Percentiles rank a stretch among this genome's conserved stretches.
Conservation (phyloP, 1,140 invertebrate species). For the Medauroidea extradentata region DNA sequence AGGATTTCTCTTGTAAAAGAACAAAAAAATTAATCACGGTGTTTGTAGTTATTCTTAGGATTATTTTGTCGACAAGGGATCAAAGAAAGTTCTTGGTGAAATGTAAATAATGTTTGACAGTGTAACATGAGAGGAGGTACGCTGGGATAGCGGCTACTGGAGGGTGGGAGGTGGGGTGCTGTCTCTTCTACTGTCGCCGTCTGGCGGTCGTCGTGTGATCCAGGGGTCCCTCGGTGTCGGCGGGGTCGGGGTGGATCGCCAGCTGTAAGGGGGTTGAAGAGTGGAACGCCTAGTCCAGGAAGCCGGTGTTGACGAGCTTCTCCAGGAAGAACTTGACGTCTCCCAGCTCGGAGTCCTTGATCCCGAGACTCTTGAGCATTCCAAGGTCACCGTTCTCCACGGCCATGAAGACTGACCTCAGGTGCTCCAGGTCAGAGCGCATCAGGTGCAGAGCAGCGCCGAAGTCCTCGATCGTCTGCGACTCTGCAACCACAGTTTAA, state of each 20-base stretch:
- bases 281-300: slow-evolving; percentile 74
- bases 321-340: slow-evolving; percentile 97
- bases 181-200: too few species aligned
- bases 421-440: slow-evolving; percentile 83
- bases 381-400: slow-evolving; percentile 94
- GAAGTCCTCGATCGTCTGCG: slow-evolving; percentile 93
- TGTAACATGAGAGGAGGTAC: too few species aligned
- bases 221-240: too few species aligned
- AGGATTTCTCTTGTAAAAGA: too few species aligned
- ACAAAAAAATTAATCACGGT: too few species aligned
- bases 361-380: slow-evolving; percentile 89
- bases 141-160: too few species aligned
- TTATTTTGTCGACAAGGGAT: too few species aligned
- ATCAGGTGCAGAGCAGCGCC: slow-evolving; percentile 80
- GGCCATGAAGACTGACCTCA: slow-evolving; percentile 91
- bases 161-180: too few species aligned
- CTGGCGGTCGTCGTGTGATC: too few species aligned
- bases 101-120: too few species aligned
- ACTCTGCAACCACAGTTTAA: slow-evolving; percentile 73
- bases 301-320: slow-evolving; percentile 93
- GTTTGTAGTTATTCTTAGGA: too few species aligned
- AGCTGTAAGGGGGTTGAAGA: not conserved
- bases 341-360: slow-evolving; percentile 93
- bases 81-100: too few species aligned
- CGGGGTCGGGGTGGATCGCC: not conserved